Evolutionary conservation across 2,113 vertebrate genomes (phyloP).

Genomic region (Eudyptes chrysolophus): DNA sequence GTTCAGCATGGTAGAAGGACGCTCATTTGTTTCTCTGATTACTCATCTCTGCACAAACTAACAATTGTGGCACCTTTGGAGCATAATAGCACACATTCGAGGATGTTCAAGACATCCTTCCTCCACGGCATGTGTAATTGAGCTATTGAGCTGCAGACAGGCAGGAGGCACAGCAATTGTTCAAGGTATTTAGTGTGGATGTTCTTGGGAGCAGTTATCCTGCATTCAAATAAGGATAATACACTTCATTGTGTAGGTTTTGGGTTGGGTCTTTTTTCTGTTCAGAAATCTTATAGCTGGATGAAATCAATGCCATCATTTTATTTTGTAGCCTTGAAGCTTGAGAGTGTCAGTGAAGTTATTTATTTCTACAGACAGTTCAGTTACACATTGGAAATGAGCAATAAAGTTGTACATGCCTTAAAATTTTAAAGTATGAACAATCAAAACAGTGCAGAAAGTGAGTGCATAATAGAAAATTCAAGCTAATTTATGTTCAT

Average conservation of each 20-base stretch:
- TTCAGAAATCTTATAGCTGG: not conserved
- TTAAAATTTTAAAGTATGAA: not conserved
- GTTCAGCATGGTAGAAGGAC: not conserved
- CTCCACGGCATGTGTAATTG: not conserved
- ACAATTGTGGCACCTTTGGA: not conserved
- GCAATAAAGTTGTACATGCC: not conserved
- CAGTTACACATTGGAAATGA: not conserved
- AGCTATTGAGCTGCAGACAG: not conserved
- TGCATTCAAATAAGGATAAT: conserved; percentile 4
- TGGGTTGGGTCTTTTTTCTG: not conserved
- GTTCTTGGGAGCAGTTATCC: not conserved
- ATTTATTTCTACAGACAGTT: not conserved
- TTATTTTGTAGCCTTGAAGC: not conserved
- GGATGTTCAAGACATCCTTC: not conserved
- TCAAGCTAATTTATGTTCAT: not conserved
- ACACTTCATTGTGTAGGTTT: not conserved
- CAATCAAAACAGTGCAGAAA: not conserved
- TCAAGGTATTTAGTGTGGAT: not conserved
- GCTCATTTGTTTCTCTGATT: conserved; percentile 38
- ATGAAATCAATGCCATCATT: not conserved
- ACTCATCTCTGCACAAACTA: not conserved
- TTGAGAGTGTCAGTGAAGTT: not conserved
- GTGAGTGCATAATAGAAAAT: not conserved
- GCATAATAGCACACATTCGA: not conserved
- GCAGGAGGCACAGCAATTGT: not conserved